phyloP scores from a whole-genome alignment of 2,113 vertebrate species.

The Alligator mississippiensis region DNA sequence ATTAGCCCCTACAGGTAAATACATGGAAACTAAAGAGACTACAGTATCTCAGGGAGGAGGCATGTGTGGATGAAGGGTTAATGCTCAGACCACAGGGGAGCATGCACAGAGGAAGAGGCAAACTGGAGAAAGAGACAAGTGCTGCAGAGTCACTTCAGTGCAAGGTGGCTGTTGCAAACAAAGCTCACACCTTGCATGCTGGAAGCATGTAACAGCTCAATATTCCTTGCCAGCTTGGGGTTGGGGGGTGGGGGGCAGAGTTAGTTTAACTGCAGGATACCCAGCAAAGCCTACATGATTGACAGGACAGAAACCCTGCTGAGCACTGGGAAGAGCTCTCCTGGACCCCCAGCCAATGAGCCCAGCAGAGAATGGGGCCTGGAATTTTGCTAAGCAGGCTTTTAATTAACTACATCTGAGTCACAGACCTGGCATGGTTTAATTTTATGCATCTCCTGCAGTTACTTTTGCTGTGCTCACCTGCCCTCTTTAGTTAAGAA shows the following conservation, averaged over 20 bases:
- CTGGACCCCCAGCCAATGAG: neutral
- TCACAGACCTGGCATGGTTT: neutral
- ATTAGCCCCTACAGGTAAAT: neutral
- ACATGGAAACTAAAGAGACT: neutral
- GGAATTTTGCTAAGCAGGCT: rapidly evolving
- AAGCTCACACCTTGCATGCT: neutral
- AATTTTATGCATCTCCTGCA: neutral
- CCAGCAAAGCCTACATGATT: neutral
- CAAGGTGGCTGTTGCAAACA: neutral
- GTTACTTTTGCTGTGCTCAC: neutral
- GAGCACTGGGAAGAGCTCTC: neutral
- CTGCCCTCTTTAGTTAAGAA: constrained; percentile 2
- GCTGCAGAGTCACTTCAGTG: neutral
- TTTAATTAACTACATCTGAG: neutral
- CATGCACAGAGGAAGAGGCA: neutral
- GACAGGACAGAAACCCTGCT: neutral
- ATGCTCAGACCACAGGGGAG: neutral
- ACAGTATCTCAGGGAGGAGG: neutral
- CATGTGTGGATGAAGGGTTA: neutral
- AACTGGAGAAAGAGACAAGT: neutral
- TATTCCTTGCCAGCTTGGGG: neutral
- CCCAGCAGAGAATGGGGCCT: too few relatives aligned
- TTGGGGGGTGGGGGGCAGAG: too few relatives aligned
- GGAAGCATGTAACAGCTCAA: neutral
- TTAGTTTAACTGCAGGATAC: neutral